Evolutionary conservation across 1,140 invertebrate species (phyloP).

Genomic region (Nymphalis io): DNA sequence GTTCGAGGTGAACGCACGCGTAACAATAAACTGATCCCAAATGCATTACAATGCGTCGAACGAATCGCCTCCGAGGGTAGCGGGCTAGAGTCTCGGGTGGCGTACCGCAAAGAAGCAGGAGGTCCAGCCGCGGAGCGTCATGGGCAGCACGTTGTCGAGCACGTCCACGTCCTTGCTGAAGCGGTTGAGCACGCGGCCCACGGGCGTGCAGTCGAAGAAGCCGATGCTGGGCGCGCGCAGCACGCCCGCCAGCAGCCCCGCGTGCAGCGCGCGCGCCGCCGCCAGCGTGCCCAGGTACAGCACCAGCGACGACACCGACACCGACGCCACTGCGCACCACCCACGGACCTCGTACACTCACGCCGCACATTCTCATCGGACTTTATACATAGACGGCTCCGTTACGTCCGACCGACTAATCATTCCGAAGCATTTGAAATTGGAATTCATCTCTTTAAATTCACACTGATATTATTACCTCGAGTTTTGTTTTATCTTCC

Average conservation of each 20-base stretch:
- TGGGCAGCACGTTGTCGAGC: conserved; percentile 88
- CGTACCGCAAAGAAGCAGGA: conserved; percentile 87
- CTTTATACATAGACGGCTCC: neutral
- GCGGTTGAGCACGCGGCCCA: conserved; percentile 91
- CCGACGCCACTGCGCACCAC: conserved; percentile 83
- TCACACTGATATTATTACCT: too few relatives aligned
- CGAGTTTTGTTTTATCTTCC: too few relatives aligned
- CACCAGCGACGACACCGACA: conserved; percentile 85
- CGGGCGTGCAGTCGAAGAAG: conserved; percentile 94
- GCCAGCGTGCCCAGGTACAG: conserved; percentile 86
- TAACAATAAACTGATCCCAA: conserved; percentile 60
- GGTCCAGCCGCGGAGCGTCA: conserved; percentile 86
- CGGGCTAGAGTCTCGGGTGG: neutral
- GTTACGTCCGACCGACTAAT: too few relatives aligned
- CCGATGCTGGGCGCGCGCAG: conserved; percentile 86
- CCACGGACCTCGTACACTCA: neutral
- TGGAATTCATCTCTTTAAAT: too few relatives aligned
- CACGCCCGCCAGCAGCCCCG: conserved; percentile 84
- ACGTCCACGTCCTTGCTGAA: conserved; percentile 93
- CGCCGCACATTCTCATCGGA: neutral
- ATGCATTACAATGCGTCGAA: conserved; percentile 13
- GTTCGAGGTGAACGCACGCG: too few relatives aligned
- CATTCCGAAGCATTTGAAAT: too few relatives aligned
- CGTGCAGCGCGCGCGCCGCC: conserved; percentile 86
- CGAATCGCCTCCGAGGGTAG: neutral